Percentiles rank a stretch among this genome's conserved stretches.
These are phyloP conservation scores for Limnodromus scolopaceus DNA, from an alignment of 2,797 vertebrate genomes.

Conservation along the genomic window DNA sequence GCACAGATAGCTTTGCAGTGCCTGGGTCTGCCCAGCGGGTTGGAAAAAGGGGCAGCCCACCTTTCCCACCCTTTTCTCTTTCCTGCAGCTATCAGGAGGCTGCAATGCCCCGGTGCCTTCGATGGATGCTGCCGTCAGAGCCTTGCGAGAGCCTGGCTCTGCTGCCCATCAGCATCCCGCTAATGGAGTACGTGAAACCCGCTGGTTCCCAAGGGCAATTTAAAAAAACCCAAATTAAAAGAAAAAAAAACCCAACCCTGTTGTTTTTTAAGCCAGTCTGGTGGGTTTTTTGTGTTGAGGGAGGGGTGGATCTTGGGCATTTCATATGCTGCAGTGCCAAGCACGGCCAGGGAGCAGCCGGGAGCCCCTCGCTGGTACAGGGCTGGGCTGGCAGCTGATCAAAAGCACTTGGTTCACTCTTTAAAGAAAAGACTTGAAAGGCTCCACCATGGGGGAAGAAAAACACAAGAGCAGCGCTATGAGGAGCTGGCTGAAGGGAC, in stretches of 20 bases:
- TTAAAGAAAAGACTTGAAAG: slow-evolving; percentile 36
- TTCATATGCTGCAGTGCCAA: not conserved
- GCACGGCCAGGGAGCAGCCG: not conserved
- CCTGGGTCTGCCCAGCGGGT: not conserved
- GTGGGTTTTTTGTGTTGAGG: not conserved
- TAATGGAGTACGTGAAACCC: accelerated
- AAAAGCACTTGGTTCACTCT: slow-evolving; percentile 23
- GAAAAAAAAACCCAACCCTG: not conserved
- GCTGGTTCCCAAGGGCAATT: not conserved
- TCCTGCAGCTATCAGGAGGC: not conserved
- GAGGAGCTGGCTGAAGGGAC: slow-evolving; percentile 26
- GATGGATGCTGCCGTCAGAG: not conserved
- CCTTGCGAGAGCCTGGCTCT: not conserved
- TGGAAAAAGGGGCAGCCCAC: not conserved
- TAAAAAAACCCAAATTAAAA: not conserved
- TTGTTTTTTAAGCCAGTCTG: not conserved
- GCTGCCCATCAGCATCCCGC: not conserved
- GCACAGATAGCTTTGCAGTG: not conserved
- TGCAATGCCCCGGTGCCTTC: not conserved
- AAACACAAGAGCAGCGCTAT: slow-evolving; percentile 16
- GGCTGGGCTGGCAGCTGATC: not conserved
- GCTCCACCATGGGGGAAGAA: not conserved
- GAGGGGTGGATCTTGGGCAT: not conserved
- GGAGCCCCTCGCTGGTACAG: not conserved
- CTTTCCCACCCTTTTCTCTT: not conserved